Base-by-base conservation (phyloP, 2,113 vertebrate species). In the Anser brachyrhynchus region DNA sequence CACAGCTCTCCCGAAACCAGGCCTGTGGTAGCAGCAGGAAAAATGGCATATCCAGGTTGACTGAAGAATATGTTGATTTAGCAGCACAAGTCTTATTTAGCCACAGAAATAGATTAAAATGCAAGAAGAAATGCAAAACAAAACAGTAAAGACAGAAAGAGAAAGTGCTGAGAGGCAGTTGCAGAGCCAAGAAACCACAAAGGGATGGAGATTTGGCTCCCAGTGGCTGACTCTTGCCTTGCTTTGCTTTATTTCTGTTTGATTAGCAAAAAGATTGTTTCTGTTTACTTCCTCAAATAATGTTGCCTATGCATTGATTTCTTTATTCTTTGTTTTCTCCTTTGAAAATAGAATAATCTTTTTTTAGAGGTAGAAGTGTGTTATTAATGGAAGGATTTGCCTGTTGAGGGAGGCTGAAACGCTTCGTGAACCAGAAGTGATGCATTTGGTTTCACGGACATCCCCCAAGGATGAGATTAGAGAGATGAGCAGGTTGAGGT, bases 401-500 rank as follows among this genome's bases (percentile, higher is more conserved):
- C 51, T 71, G n/a, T 11, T 35, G 59, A 70, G 39, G 70, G 80
- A 90, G 83, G 73, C 39, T 69, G 39, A 92, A 92, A 49, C 16
- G 35, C 23, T 92, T 72, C 88, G 33, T 72, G 83, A 93, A 2
- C 43, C 80, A 87, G 73, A 89, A 81, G 59, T 18, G 35, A 62
- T 37, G 54, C 11, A 1, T 9, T 65, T 70, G 54, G 69, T 81
- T 90, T 96, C 65, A 35, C 72, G 86, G 49, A 22, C 43, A 46
- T 93, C 95, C 80, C 80, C 76, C 57, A 46, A 0, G 2, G 90
- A 33, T 14, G 11, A 64, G 65, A 84, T 82, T 6, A 91, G 71
- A 93, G 69, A 51, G 57, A 49, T 43, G 69, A 92, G 52, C 59
- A 57, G 55, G 26, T 84, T 90, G 86, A 69, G 57, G 65, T 92